Percentiles rank a stretch among this genome's conserved stretches.
Evolutionary conservation across 2,888 invertebrate genomes (phyloP).

Genomic region (Drosophila emarginata): DNA sequence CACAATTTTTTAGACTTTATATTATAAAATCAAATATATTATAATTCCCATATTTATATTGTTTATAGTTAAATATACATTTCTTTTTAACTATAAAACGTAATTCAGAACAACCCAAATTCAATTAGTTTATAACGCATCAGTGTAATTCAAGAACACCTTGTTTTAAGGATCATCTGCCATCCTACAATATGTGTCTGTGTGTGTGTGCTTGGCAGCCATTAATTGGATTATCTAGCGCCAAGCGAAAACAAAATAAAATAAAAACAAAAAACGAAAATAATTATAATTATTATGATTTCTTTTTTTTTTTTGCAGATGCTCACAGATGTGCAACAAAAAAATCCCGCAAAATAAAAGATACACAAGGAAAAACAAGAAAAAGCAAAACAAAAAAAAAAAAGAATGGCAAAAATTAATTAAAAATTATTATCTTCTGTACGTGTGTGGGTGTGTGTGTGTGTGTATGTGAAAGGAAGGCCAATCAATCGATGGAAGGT

Average conservation of each 20-base stretch:
- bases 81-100: too few species aligned
- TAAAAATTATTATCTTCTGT: slow-evolving; percentile 43
- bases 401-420: slow-evolving; percentile 29
- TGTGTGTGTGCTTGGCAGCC: slow-evolving; percentile 40
- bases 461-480: slow-evolving; percentile 32
- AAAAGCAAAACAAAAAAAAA: not conserved
- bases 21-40: too few species aligned
- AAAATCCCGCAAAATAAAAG: slow-evolving; percentile 5
- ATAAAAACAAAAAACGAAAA: slow-evolving; percentile 18
- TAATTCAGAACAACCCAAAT: not conserved
- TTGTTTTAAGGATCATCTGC: slow-evolving; percentile 1
- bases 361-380: not conserved
- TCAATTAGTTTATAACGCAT: not conserved
- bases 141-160: slow-evolving; percentile 1
- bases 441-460: not conserved
- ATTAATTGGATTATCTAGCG: slow-evolving; percentile 70
- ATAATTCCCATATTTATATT: too few species aligned
- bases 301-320: slow-evolving; percentile 15
- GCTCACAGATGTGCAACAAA: slow-evolving; percentile 1
- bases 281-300: slow-evolving; percentile 40
- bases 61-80: too few species aligned
- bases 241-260: slow-evolving; percentile 26
- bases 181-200: not conserved
- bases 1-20: too few species aligned
- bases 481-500: slow-evolving; percentile 43